phyloP scores from a whole-genome alignment of 2,888 invertebrate genomes.

The Scrobipalpa atriplicella region DNA sequence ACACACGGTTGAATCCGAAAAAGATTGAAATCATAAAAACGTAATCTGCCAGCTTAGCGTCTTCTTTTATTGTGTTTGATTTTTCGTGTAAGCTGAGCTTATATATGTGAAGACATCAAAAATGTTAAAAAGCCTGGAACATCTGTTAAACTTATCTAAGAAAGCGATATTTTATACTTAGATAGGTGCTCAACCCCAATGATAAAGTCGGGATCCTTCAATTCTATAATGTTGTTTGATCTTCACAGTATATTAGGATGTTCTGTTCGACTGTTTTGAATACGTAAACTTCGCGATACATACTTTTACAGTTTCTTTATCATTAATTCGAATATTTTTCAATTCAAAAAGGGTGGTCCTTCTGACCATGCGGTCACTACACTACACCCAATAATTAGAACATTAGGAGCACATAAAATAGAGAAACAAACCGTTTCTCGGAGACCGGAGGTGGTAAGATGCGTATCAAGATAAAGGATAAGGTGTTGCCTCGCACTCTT shows the following conservation, averaged over 20 bases:
- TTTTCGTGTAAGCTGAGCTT: conserved; percentile 16
- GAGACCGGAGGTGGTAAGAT: conserved; percentile 58
- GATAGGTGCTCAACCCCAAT: no score
- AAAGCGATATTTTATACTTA: no score
- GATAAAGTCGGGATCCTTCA: no score
- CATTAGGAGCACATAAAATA: conserved; percentile 42
- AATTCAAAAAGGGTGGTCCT: conserved; percentile 53
- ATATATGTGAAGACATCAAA: conserved; percentile 18
- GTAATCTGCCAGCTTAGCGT: conserved; percentile 2
- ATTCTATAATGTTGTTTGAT: no score
- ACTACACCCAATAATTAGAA: conserved; percentile 30
- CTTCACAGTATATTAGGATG: no score
- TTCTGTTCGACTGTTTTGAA: no score
- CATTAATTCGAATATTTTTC: no score
- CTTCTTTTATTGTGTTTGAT: background rate
- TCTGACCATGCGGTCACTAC: conserved; percentile 34
- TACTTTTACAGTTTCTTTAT: no score
- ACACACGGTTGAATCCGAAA: conserved; percentile 23
- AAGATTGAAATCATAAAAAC: conserved; percentile 14
- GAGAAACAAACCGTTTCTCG: conserved; percentile 43
- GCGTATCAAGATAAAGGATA: conserved; percentile 52
- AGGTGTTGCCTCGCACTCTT: conserved; percentile 42
- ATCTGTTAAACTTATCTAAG: conserved; percentile 1
- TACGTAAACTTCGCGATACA: no score
- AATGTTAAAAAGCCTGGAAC: conserved; percentile 22